These are phyloP conservation scores for Orycteropus afer DNA, from an alignment of 2,113 vertebrate species.

Conservation along the genomic window DNA sequence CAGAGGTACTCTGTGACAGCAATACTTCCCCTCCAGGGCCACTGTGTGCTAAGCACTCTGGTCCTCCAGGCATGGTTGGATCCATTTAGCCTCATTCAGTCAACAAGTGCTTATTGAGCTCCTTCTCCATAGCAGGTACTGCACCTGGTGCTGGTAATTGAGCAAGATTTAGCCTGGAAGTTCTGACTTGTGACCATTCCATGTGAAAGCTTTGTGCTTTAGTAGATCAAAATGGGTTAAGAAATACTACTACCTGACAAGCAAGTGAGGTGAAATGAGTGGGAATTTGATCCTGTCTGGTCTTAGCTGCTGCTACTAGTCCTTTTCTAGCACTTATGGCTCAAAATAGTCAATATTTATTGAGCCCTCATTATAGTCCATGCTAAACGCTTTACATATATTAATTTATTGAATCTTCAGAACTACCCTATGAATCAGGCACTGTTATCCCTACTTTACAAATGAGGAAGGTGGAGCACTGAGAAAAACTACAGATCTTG, in stretches of 20 bases:
- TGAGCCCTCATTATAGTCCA: neutral
- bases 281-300: neutral
- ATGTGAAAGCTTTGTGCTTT: neutral
- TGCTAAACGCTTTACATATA: neutral
- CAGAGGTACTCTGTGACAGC: neutral
- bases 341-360: neutral
- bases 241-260: neutral
- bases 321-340: neutral
- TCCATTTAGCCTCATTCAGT: neutral
- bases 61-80: neutral
- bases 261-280: neutral
- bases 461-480: slow-evolving; percentile 29
- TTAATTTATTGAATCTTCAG: neutral
- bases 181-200: neutral
- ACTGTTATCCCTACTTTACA: slow-evolving; percentile 2
- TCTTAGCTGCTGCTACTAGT: neutral
- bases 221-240: neutral
- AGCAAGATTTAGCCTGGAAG: neutral
- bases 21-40: neutral
- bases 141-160: neutral
- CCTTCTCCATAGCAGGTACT: neutral
- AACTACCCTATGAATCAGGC: neutral
- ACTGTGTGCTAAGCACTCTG: neutral
- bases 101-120: neutral
- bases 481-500: slow-evolving; percentile 6